phyloP scores from a whole-genome alignment of 2,113 vertebrate species.

The Empidonax traillii region DNA sequence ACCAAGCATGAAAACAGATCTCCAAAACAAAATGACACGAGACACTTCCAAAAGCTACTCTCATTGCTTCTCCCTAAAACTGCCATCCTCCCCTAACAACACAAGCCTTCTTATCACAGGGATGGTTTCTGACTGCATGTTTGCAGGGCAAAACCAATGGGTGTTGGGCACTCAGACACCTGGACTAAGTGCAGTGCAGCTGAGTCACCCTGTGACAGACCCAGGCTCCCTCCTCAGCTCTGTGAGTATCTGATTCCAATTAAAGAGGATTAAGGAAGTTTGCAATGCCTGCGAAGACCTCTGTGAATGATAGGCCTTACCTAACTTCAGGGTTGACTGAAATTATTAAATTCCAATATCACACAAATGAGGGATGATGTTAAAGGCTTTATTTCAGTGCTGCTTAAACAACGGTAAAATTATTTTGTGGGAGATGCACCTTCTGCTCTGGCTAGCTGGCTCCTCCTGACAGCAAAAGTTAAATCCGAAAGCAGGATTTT shows the following conservation, averaged over 20 bases:
- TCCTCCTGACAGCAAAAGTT: neutral
- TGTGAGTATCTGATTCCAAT: neutral
- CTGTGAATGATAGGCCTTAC: neutral
- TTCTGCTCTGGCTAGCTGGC: neutral
- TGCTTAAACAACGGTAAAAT: neutral
- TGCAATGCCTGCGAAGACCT: neutral
- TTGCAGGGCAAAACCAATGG: neutral
- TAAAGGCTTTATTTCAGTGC: neutral
- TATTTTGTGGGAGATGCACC: neutral
- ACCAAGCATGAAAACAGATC: neutral
- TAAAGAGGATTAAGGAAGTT: neutral
- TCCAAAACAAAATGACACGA: neutral
- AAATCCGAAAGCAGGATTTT: neutral
- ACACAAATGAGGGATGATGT: neutral
- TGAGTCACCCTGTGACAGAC: fast-evolving
- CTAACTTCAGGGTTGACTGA: neutral
- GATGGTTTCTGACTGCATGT: neutral
- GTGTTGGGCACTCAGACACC: neutral
- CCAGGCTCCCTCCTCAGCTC: neutral
- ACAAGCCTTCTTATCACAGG: neutral
- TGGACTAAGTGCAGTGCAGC: neutral
- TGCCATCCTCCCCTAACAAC: neutral
- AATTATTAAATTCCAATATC: neutral
- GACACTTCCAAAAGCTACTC: neutral
- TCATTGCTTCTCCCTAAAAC: neutral